Evolutionary conservation across 2,888 invertebrate species (phyloP).

Genomic region (Cylloceria caligata): DNA sequence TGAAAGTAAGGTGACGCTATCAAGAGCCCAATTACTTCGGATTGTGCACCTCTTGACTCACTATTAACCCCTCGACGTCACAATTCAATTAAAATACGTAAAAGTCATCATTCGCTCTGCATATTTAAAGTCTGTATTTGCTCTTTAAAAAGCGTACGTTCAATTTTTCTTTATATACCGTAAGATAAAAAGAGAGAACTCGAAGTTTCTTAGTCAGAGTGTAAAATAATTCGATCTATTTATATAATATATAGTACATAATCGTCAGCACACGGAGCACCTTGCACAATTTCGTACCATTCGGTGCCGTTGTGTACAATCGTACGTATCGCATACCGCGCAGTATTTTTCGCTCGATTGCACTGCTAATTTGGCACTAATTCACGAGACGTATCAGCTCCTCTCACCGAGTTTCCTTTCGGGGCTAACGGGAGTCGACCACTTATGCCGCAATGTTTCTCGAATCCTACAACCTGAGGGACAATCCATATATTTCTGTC

Average conservation of each 20-base stretch:
- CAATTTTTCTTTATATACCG: background rate
- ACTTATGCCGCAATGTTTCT: background rate
- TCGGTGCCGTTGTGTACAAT: background rate
- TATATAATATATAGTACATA: constrained; percentile 7
- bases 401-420: constrained; percentile 42
- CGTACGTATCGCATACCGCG: constrained; percentile 17
- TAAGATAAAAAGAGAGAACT: background rate
- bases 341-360: constrained; percentile 41
- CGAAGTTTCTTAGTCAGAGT: constrained; percentile 17
- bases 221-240: constrained; percentile 9
- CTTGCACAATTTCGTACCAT: constrained; percentile 32
- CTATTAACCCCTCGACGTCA: constrained; percentile 57
- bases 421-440: constrained; percentile 3
- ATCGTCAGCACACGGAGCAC: background rate
- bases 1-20: constrained; percentile 68
- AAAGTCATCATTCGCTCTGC: constrained; percentile 33
- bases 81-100: constrained; percentile 56
- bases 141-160: constrained; percentile 29
- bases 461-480: background rate
- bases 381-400: constrained; percentile 27
- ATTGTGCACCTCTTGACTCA: constrained; percentile 27
- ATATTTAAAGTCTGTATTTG: background rate
- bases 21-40: constrained; percentile 68
- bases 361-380: constrained; percentile 49
- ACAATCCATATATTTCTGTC: constrained; percentile 11